phyloP scores from a whole-genome alignment of 1,140 invertebrate species.

The Nephila pilipes region DNA sequence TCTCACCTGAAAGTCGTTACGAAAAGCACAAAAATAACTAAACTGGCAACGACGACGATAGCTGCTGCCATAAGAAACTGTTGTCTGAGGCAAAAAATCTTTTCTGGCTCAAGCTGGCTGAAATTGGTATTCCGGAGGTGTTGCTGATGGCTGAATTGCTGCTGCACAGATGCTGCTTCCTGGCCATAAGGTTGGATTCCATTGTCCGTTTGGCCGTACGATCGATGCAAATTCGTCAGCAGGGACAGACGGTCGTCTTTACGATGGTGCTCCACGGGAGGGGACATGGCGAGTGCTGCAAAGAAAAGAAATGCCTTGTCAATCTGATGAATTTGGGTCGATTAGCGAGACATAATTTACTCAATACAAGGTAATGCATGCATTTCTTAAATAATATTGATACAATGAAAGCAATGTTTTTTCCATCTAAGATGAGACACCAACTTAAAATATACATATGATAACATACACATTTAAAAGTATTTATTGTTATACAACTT shows the following conservation, averaged over 20 bases:
- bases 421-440: too few species aligned
- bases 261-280: slow-evolving; percentile 6
- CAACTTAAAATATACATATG: too few species aligned
- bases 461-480: too few species aligned
- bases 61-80: slow-evolving; percentile 52
- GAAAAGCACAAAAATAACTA: slow-evolving; percentile 66
- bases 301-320: not conserved
- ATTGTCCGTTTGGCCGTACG: slow-evolving; percentile 54
- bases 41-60: slow-evolving; percentile 59
- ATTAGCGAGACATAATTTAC: too few species aligned
- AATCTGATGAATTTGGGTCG: too few species aligned
- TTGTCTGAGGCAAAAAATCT: slow-evolving; percentile 66
- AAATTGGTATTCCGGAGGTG: not conserved
- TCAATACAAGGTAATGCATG: too few species aligned
- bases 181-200: slow-evolving; percentile 6
- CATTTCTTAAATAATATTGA: too few species aligned
- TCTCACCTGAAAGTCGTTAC: slow-evolving; percentile 67
- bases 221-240: slow-evolving; percentile 44
- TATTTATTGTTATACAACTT: too few species aligned
- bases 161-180: slow-evolving; percentile 34
- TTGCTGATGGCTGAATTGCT: slow-evolving; percentile 25
- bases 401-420: too few species aligned
- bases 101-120: slow-evolving; percentile 57
- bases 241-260: slow-evolving; percentile 71
- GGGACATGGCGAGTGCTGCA: slow-evolving; percentile 61